Base-by-base conservation (phyloP, 2,888 invertebrate species). In the Tachystola acroxantha region DNA sequence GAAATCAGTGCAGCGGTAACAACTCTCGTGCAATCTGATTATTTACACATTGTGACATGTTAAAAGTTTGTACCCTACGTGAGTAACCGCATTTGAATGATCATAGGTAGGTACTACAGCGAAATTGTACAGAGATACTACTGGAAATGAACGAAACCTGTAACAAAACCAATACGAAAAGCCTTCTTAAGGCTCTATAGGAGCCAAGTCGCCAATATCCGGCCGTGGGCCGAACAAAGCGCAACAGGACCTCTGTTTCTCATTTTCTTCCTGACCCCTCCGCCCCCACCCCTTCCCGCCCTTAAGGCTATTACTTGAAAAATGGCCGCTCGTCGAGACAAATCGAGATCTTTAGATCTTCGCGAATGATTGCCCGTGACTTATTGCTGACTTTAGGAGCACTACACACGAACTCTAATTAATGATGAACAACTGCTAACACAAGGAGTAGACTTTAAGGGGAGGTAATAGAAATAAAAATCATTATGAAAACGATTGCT, bases 281-380 rank as follows among this genome's bases (percentile, higher is more conserved):
- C 20, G 3, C 24, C 24, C 24, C n/a, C n/a, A 24, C 9, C 7
- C 9, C 24, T n/a, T n/a, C n/a, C 16, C 39, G 38, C 36, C 44
- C 38, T 36, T 36, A 40, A 42, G 53, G 57, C 51, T 58, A 46
- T 59, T 51, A 53, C 57, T 54, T 66, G 72, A 71, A 53, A 72
- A 66, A 74, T 71, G 46, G 53, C 48, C 50, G 40, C 46, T 57
- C 50, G 49, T 48, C 42, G 53, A 53, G 65, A 77, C 66, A 68
- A 73, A 77, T 77, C 63, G 71, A 58, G 63, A 71, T 67, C 61
- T 67, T 64, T 52, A 60, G 67, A 66, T 71, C 59, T 60, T 53
- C 56, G 50, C 60, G 50, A 63, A 61, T 64, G 70, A 76, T 74
- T 72, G 60, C 54, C 40, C 44, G 48, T 67, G 69, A 72, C 62